phyloP scores from a whole-genome alignment of 2,888 invertebrate genomes.

The Gibbula magus region DNA sequence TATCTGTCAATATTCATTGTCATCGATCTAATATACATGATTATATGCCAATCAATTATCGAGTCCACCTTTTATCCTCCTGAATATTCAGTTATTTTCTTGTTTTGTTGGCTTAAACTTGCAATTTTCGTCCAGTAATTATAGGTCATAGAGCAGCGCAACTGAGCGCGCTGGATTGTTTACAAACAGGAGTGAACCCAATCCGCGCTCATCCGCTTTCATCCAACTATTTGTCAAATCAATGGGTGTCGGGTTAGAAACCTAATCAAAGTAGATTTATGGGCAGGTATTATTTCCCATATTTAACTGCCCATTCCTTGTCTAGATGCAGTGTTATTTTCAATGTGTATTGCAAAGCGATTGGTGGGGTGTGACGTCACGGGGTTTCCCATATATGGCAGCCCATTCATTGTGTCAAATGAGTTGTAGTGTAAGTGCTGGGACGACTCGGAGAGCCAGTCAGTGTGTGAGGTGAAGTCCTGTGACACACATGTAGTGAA shows the following conservation, averaged over 20 bases:
- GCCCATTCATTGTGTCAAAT: slow-evolving; percentile 23
- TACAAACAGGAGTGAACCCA: slow-evolving; percentile 35
- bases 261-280: slow-evolving; percentile 19
- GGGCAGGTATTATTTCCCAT: slow-evolving; percentile 13
- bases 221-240: not conserved
- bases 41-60: slow-evolving; percentile 11
- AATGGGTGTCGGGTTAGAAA: not conserved
- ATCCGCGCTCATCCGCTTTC: slow-evolving; percentile 38
- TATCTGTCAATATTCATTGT: slow-evolving; percentile 36
- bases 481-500: slow-evolving; percentile 9
- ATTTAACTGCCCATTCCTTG: slow-evolving; percentile 13
- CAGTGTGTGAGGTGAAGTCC: slow-evolving; percentile 9
- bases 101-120: not conserved
- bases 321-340: not conserved
- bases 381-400: slow-evolving; percentile 19
- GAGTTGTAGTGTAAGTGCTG: slow-evolving; percentile 19
- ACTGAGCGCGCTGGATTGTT: slow-evolving; percentile 35
- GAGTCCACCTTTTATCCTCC: slow-evolving; percentile 17
- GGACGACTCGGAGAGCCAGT: not conserved
- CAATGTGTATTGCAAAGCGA: slow-evolving; percentile 14
- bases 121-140: slow-evolving; percentile 21
- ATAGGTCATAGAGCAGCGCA: slow-evolving; percentile 13
- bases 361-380: slow-evolving; percentile 27
- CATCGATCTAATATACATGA: slow-evolving; percentile 32
- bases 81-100: slow-evolving; percentile 23